A percentile compares a stretch with the other conserved stretches of the same genome.
Evolutionary conservation across 2,113 vertebrate genomes (phyloP).

Genomic region (Anarrhichthys ocellatus): DNA sequence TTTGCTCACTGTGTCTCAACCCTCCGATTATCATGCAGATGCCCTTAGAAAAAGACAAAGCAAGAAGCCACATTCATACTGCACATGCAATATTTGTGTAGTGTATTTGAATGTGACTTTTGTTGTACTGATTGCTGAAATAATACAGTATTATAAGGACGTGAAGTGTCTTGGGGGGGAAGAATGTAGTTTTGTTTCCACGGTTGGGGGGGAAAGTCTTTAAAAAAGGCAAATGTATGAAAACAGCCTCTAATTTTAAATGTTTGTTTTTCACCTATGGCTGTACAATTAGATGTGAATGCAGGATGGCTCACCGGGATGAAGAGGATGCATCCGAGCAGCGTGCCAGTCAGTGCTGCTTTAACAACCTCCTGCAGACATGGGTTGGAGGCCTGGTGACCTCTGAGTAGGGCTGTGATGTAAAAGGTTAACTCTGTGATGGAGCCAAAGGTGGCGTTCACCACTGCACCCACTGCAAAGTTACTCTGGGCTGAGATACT

Average conservation of each 20-base stretch:
- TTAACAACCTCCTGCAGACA: constrained; percentile 92
- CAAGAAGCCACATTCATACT: background rate
- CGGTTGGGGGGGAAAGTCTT: background rate
- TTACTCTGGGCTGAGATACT: constrained; percentile 93
- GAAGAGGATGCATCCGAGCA: constrained; percentile 90
- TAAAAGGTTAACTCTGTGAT: constrained; percentile 93
- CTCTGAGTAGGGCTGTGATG: constrained; percentile 89
- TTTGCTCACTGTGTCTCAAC: constrained; percentile 88
- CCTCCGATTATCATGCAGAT: constrained; percentile 93
- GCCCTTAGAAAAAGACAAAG: constrained; percentile 77
- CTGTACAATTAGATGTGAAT: background rate
- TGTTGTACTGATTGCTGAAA: background rate
- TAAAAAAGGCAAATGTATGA: background rate
- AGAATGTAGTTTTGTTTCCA: background rate
- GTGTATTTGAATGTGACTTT: background rate
- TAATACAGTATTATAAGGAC: background rate
- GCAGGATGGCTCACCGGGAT: constrained; percentile 84
- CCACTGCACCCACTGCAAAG: constrained; percentile 90
- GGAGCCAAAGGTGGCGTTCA: constrained; percentile 91
- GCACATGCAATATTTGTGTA: background rate
- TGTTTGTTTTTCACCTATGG: background rate
- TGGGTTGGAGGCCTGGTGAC: constrained; percentile 79
- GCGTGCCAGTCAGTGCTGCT: constrained; percentile 86
- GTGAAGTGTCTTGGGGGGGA: background rate
- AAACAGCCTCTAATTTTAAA: background rate